Evolutionary conservation across 2,113 vertebrate genomes (phyloP).

Genomic region (Uria lomvia): DNA sequence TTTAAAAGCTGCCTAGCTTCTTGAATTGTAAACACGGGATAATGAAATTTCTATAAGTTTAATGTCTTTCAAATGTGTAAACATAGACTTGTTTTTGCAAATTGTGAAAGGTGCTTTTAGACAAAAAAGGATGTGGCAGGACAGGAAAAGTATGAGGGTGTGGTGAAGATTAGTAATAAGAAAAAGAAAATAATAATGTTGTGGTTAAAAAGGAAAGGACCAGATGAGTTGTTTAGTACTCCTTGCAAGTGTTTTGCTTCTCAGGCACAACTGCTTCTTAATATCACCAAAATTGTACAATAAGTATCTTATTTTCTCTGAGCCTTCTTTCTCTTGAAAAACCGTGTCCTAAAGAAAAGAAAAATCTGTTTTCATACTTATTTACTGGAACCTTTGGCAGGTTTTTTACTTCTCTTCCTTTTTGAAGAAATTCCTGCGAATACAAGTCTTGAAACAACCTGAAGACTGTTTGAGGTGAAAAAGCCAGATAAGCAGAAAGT

Average conservation of each 20-base stretch:
- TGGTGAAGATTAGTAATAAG: background rate
- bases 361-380: background rate
- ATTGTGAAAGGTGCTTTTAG: background rate
- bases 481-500: background rate
- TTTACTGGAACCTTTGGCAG: background rate
- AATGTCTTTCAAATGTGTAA: constrained; percentile 43
- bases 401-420: background rate
- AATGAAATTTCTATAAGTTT: constrained; percentile 53
- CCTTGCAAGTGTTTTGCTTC: background rate
- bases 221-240: background rate
- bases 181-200: background rate
- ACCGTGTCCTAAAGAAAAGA: background rate
- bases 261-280: background rate
- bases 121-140: background rate
- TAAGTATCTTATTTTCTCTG: background rate
- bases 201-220: background rate
- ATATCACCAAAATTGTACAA: background rate
- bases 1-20: constrained; percentile 41
- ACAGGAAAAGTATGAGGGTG: background rate
- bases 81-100: background rate
- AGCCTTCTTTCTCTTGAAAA: background rate
- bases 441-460: background rate
- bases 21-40: constrained; percentile 44
- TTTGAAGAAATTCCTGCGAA: background rate
- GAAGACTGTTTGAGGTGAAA: background rate